Base-by-base conservation (phyloP, 2,888 invertebrate species). In the Thymelicus lineola region DNA sequence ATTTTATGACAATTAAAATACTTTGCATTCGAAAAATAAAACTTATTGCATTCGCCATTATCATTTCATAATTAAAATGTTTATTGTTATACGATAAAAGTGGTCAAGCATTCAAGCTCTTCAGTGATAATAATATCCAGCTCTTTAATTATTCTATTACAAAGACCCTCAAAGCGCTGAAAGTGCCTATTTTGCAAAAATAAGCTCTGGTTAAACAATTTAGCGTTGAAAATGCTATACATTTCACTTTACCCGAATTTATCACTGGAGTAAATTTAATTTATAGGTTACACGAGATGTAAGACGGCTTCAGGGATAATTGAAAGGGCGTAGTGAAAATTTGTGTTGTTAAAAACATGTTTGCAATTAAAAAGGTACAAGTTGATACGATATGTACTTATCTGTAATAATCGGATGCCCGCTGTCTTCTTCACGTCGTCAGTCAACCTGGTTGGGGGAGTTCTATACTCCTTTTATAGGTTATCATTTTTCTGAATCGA, bases 221-320 rank as follows among this genome's bases (percentile, higher is more conserved):
- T 28, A 57, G 17, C 48, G 57, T 20, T 57, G 36, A 63, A 58
- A 57, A 57, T 46, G 55, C 12, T 57, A 62, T 46, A 57, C 36
- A 62, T 36, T 55, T 14, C 46, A 45, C 45, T 61, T 62, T 48
- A 58, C 46, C 6, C 20, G 45, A 68, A 67, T 69, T 63, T 62
- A 62, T 69, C 62, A 69, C 46, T 46, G 57, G 10, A 14, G 46
- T 46, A 46, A 68, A 58, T 63, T 69, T 63, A 58, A 69, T 68
- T 57, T 62, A 68, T 68, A 68, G 68, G 68, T 57, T 62, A 20
- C 57, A 62, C 14, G 57, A 62, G 57, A 63, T 68, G 62, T 57
- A 48, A n/a, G 38, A 62, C 7, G 36, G 46, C 45, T 62, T 36
- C 48, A 20, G 17, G 62, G 20, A 36, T 61, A 61, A 55, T 61